Evolutionary conservation across 2,113 vertebrate genomes (phyloP), one percentile per base, ranked within the genome.

Genomic region (Mormyrus iriodes): DNA sequence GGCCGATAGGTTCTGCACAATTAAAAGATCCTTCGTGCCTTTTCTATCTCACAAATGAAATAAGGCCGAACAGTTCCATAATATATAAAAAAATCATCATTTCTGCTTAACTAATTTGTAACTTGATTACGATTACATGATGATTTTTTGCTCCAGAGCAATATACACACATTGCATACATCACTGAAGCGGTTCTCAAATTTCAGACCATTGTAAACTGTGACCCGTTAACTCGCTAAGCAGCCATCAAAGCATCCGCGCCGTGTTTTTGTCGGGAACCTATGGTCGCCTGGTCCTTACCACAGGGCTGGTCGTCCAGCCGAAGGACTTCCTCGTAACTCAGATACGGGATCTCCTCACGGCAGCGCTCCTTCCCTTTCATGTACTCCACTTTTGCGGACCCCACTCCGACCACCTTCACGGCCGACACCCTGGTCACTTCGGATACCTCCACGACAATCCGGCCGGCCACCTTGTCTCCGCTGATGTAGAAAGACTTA

Each of bases 381-480:
- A 92, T 88, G 95, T 97, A 97, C 35, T 96, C 91, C 86, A 97
- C 97, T 31, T 92, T 96, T 53, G 97, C 97, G 91, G 96, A 94
- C 0, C 97, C 97, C 0, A 96, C 93, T 0, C 97, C 97, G 92
- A 96, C 0, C 88, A 97, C 87, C 69, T 89, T 92, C 69, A 97
- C 93, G 0, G 94, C 91, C 6, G 61, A 94, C 88, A 97, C 95
- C 0, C 95, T 93, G 0, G 96, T 96, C 3, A 95, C 94, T 10
- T 97, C 96, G 0, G 92, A 91, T 89, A 97, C 96, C 89, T 97
- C 96, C 89, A 97, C 95, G 10, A 92, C 0, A 51, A 97, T 93
- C 0, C 94, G 94, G 9, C 97, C 97, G 0, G 94, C 92, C 91
- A 97, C 97, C 89, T 97, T 97, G 55, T 97, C 97, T 3, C 97